Evolutionary conservation across 1,140 invertebrate species (phyloP).

Genomic region (Neodiprion virginianus): DNA sequence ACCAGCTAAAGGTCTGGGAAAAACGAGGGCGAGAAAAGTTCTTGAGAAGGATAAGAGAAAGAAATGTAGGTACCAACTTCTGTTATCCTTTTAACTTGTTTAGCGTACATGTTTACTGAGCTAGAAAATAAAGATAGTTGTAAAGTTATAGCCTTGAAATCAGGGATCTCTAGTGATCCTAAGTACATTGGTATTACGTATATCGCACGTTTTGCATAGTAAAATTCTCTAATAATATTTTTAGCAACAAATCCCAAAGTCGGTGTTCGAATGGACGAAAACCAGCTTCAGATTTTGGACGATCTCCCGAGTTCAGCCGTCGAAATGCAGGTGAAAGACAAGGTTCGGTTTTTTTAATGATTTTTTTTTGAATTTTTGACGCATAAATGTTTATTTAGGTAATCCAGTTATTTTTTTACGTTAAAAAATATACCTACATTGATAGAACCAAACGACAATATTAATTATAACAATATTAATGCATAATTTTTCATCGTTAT

Average conservation of each 20-base stretch:
- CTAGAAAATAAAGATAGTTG: constrained; percentile 24
- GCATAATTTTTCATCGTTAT: constrained; percentile 11
- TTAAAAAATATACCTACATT: background rate
- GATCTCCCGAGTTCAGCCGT: constrained; percentile 92
- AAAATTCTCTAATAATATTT: constrained; percentile 32
- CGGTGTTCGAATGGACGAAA: constrained; percentile 76
- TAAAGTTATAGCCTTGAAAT: background rate
- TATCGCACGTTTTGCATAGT: background rate
- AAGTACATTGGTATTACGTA: too few species aligned
- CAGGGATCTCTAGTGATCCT: background rate
- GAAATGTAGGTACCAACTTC: constrained; percentile 36
- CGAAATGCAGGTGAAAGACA: constrained; percentile 95
- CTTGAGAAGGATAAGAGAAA: constrained; percentile 61
- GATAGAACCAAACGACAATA: constrained; percentile 10
- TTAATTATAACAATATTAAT: constrained; percentile 24
- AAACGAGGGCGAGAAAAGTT: constrained; percentile 53
- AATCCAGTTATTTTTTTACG: background rate
- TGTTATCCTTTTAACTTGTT: background rate
- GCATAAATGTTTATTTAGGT: background rate
- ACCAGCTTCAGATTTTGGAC: constrained; percentile 81
- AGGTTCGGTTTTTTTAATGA: constrained; percentile 67
- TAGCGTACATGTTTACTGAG: constrained; percentile 20
- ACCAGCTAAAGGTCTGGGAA: constrained; percentile 49
- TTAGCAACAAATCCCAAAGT: constrained; percentile 69
- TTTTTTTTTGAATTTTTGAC: constrained; percentile 1